A percentile compares a stretch with the other conserved stretches of the same genome.
Conservation (phyloP, 2,797 vertebrate species). For the Xyrichtys novacula region DNA sequence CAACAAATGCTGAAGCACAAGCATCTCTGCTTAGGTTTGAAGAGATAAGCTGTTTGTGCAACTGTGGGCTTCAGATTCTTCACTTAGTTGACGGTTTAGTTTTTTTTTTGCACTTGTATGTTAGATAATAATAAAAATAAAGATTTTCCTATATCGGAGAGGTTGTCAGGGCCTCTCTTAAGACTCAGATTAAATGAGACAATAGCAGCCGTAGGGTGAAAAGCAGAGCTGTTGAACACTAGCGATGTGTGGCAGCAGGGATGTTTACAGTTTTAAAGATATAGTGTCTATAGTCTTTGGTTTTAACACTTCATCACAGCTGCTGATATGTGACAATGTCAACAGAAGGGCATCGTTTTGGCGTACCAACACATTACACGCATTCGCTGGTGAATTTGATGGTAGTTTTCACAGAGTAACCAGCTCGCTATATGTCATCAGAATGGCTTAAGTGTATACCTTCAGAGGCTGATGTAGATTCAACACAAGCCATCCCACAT, state of each 20-base stretch:
- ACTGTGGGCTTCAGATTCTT: not conserved
- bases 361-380: conserved; percentile 12
- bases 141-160: not conserved
- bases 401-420: conserved; percentile 1
- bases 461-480: conserved; percentile 2
- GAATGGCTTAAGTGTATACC: not conserved
- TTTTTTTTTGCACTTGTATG: not conserved
- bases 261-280: conserved; percentile 1
- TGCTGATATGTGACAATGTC: conserved; percentile 49
- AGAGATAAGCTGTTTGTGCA: conserved; percentile 4
- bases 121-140: too few relatives aligned
- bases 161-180: not conserved
- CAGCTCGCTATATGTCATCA: not conserved
- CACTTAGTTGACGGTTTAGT: not conserved
- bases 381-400: not conserved
- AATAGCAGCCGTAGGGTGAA: conserved; percentile 5
- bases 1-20: not conserved
- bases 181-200: conserved; percentile 16
- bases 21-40: conserved; percentile 14
- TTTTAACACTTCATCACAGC: conserved; percentile 55
- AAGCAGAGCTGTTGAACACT: not conserved
- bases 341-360: conserved; percentile 35
- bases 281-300: conserved; percentile 33
- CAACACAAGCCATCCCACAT: not conserved
- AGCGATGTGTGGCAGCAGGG: conserved; percentile 13